These are phyloP conservation scores for Arrhamphus sclerolepis DNA, from an alignment of 2,797 vertebrate genomes.

Conservation along the genomic window DNA sequence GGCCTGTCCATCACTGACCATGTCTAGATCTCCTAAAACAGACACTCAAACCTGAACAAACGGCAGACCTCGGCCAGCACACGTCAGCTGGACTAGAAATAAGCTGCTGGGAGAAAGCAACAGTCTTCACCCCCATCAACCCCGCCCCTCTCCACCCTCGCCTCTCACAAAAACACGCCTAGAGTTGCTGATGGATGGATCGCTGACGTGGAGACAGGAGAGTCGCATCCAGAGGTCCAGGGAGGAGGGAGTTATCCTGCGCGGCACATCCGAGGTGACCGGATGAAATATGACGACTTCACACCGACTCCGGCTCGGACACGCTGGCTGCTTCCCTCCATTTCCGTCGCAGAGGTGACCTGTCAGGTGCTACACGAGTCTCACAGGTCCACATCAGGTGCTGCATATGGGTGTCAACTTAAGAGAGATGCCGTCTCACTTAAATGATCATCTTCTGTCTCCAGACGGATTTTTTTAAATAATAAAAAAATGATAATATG, in stretches of 20 bases:
- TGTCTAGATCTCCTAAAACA: too few relatives aligned
- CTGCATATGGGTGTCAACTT: constrained; percentile 33
- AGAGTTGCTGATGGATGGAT: constrained; percentile 23
- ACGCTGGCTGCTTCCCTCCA: not conserved
- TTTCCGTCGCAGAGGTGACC: constrained; percentile 45
- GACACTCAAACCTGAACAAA: too few relatives aligned
- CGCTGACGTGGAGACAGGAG: constrained; percentile 23
- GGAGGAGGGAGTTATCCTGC: constrained; percentile 18
- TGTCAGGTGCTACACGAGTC: constrained; percentile 43
- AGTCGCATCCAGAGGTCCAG: constrained; percentile 45
- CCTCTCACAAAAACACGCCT: not conserved
- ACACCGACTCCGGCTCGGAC: constrained; percentile 1
- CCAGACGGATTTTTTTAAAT: constrained; percentile 12
- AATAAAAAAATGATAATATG: too few relatives aligned
- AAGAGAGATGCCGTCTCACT: constrained; percentile 46
- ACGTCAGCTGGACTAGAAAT: not conserved
- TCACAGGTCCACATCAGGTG: constrained; percentile 42
- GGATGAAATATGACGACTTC: constrained; percentile 15
- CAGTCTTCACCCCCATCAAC: constrained; percentile 18
- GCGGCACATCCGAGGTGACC: constrained; percentile 19
- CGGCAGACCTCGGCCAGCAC: too few relatives aligned
- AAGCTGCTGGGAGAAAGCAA: constrained; percentile 12
- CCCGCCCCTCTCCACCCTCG: not conserved
- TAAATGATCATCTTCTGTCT: constrained; percentile 39
- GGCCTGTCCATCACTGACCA: too few relatives aligned